phyloP scores from a whole-genome alignment of 2,797 vertebrate species.

The Atherinosoma microstoma region DNA sequence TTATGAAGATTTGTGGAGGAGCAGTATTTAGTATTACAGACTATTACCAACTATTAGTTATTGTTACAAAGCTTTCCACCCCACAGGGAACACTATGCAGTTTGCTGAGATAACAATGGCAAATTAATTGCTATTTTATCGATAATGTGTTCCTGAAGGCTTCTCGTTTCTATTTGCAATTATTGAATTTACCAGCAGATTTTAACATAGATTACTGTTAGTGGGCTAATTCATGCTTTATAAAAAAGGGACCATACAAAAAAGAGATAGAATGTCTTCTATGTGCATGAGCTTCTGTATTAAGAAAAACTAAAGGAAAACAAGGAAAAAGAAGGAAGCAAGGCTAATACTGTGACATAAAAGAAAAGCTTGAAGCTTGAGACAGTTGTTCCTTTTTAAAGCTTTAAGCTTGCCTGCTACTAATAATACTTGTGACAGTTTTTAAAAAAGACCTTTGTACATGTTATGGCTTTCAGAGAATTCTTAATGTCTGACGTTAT shows the following conservation, averaged over 20 bases:
- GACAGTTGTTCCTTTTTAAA: not conserved
- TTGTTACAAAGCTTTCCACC: not conserved
- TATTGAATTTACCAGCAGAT: not conserved
- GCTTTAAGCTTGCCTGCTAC: not conserved
- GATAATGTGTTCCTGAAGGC: not conserved
- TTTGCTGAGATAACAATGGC: not conserved
- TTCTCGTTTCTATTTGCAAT: not conserved
- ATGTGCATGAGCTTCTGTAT: not conserved
- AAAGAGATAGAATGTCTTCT: not conserved
- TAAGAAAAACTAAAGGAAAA: not conserved
- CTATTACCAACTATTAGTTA: not conserved
- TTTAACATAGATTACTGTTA: not conserved
- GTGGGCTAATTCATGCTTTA: not conserved
- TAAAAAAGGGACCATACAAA: not conserved
- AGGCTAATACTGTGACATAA: not conserved
- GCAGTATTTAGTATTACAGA: too few species aligned
- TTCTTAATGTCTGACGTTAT: not conserved
- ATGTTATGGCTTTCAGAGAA: not conserved
- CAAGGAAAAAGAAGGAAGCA: not conserved
- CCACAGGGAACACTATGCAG: not conserved
- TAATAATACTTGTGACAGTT: not conserved
- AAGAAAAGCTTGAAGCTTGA: not conserved
- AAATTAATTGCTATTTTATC: not conserved
- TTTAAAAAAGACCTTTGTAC: not conserved
- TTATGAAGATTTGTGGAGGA: not conserved